phyloP scores from a whole-genome alignment of 1,140 invertebrate genomes.

The Pectinophora gossypiella region DNA sequence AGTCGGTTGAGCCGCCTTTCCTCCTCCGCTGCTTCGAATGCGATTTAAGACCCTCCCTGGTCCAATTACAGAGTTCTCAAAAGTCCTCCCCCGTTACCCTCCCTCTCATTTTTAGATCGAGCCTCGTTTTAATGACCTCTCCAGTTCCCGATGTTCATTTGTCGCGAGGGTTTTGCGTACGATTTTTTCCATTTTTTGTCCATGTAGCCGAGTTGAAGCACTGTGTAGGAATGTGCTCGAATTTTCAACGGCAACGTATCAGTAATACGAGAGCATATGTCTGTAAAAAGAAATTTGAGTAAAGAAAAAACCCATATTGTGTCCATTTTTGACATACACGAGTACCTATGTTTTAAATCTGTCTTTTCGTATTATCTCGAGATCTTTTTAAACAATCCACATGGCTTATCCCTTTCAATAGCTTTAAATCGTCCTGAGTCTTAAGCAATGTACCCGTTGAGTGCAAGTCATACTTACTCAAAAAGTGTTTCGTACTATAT shows the following conservation, averaged over 20 bases:
- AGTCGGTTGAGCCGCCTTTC: constrained; percentile 66
- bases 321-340: too few species aligned
- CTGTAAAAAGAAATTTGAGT: too few species aligned
- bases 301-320: too few species aligned
- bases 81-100: constrained; percentile 42
- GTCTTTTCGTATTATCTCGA: too few species aligned
- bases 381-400: too few species aligned
- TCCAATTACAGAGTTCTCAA: constrained; percentile 71
- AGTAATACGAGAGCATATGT: too few species aligned
- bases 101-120: constrained; percentile 67
- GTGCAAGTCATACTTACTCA: too few species aligned
- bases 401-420: too few species aligned
- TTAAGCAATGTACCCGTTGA: too few species aligned
- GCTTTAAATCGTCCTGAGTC: too few species aligned
- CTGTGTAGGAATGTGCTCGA: constrained; percentile 30
- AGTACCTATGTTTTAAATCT: too few species aligned
- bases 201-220: constrained; percentile 21
- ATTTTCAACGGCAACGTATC: constrained; percentile 2
- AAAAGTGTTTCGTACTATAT: too few species aligned
- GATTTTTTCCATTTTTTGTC: constrained; percentile 52
- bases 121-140: constrained; percentile 73
- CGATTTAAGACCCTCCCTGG: constrained; percentile 71
- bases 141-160: constrained; percentile 70
- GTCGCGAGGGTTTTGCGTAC: constrained; percentile 68
- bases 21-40: constrained; percentile 66